Conservation (phyloP, 2,113 vertebrate species). For the Dermatemys mawii region DNA sequence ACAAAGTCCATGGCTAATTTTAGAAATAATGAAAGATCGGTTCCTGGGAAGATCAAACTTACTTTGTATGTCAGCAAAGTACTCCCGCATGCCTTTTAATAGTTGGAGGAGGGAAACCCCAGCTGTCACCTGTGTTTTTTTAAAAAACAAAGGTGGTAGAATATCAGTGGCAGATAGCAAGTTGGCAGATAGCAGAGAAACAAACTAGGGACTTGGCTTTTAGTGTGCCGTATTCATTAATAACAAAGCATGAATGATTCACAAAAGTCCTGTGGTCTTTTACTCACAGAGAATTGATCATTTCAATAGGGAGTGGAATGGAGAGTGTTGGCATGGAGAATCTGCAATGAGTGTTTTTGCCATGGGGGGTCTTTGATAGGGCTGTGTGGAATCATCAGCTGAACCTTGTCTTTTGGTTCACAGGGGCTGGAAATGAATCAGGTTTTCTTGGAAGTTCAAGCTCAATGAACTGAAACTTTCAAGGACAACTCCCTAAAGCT, state of each 20-base stretch:
- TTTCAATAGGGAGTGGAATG: background rate
- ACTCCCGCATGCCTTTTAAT: background rate
- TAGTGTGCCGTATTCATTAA: background rate
- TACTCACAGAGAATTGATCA: background rate
- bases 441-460: slow-evolving; percentile 61
- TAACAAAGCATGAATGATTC: background rate
- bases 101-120: background rate
- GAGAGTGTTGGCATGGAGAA: background rate
- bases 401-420: background rate
- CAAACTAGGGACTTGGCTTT: background rate
- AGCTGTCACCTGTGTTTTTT: background rate
- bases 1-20: background rate
- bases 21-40: background rate
- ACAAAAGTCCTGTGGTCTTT: background rate
- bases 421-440: background rate
- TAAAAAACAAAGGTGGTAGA: background rate
- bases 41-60: background rate
- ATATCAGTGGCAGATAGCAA: slow-evolving; percentile 18
- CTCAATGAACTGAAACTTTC: slow-evolving; percentile 62
- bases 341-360: background rate
- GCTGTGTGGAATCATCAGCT: background rate
- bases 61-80: background rate
- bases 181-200: background rate
- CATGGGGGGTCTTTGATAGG: slow-evolving; percentile 2
- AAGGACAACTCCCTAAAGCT: slow-evolving; percentile 42